These are phyloP conservation scores for Cyclina sinensis DNA, from an alignment of 1,140 invertebrate species.

Conservation along the genomic window DNA sequence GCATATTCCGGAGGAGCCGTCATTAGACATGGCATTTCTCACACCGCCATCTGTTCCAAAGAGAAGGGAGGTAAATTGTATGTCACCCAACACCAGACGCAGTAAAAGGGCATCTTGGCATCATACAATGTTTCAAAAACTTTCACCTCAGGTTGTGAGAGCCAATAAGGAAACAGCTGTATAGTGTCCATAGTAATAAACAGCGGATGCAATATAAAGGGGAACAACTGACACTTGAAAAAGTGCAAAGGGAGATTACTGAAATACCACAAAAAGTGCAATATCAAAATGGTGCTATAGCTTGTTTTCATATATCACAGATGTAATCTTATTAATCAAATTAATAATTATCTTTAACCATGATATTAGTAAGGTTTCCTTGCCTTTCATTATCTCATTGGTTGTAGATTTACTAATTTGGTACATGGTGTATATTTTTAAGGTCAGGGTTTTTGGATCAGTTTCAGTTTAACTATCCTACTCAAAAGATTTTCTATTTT, in stretches of 20 bases:
- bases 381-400: not conserved
- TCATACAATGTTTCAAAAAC: conserved; percentile 66
- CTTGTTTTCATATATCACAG: conserved; percentile 34
- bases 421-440: conserved; percentile 25
- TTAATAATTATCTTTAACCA: conserved; percentile 16
- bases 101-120: conserved; percentile 67
- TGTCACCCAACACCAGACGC: conserved; percentile 57
- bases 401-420: conserved; percentile 7
- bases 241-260: conserved; percentile 49
- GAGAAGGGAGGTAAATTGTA: conserved; percentile 46
- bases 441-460: not conserved
- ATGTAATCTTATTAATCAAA: conserved; percentile 26
- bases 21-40: conserved; percentile 61
- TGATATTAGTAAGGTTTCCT: conserved; percentile 2
- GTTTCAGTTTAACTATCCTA: not conserved
- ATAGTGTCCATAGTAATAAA: conserved; percentile 4
- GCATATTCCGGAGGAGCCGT: conserved; percentile 1
- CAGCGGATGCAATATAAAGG: not conserved
- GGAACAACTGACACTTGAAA: conserved; percentile 4
- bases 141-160: conserved; percentile 47
- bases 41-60: conserved; percentile 55
- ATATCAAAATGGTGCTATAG: conserved; percentile 63
- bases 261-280: conserved; percentile 54
- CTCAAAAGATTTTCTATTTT: not conserved
- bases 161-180: conserved; percentile 66